These are phyloP conservation scores for Eucera pruinosa DNA, from an alignment of 2,888 invertebrate genomes.

Conservation along the genomic window DNA sequence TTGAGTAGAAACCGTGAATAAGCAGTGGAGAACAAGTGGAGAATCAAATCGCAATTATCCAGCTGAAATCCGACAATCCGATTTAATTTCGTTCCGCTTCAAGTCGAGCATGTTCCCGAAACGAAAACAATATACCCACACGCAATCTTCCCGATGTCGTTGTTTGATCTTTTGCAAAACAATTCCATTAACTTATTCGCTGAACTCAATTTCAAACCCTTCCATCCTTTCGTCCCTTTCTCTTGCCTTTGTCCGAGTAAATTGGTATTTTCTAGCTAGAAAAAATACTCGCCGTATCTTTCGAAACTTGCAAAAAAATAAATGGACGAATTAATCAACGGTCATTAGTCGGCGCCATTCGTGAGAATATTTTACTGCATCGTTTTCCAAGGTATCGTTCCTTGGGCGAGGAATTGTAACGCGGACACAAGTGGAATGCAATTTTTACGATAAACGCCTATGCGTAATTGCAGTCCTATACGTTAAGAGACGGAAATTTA, in stretches of 20 bases:
- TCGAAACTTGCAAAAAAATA: background rate
- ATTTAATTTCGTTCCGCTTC: background rate
- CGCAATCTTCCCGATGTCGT: background rate
- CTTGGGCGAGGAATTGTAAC: background rate
- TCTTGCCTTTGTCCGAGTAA: too few relatives aligned
- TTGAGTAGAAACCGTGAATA: too few relatives aligned
- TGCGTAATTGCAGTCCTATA: constrained; percentile 40
- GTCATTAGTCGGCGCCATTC: background rate
- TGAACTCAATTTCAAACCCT: too few relatives aligned
- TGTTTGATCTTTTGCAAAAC: too few relatives aligned
- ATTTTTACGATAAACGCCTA: constrained; percentile 43
- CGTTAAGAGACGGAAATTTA: constrained; percentile 41
- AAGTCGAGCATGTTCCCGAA: background rate
- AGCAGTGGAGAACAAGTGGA: too few relatives aligned
- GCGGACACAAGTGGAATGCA: background rate
- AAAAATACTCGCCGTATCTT: background rate
- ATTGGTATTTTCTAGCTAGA: too few relatives aligned
- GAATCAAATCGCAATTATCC: background rate
- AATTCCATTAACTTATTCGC: background rate
- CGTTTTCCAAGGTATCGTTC: background rate
- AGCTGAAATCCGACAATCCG: background rate
- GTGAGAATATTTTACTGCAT: background rate
- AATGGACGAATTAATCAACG: background rate
- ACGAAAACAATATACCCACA: background rate
- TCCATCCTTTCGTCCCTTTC: too few relatives aligned